These are phyloP conservation scores for Actenoides hombroni DNA, from an alignment of 2,113 vertebrate species.

Conservation along the genomic window DNA sequence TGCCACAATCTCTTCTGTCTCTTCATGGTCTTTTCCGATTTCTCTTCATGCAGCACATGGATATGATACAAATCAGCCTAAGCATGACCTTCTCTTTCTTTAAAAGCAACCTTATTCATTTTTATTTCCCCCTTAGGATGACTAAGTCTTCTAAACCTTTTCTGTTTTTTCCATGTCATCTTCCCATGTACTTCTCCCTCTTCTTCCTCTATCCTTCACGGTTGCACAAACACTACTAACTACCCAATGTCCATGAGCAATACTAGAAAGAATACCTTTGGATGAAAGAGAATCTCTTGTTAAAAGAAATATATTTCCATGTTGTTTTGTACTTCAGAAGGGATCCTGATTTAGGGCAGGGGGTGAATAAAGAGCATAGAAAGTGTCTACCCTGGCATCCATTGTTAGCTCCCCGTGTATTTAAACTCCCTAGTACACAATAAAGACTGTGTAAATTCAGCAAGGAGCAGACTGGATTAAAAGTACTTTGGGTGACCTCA, in stretches of 20 bases:
- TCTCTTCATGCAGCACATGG: neutral
- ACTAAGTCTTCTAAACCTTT: neutral
- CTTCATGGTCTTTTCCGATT: neutral
- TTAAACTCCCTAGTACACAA: neutral
- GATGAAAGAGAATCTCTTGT: neutral
- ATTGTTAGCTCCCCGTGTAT: neutral
- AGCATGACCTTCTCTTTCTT: neutral
- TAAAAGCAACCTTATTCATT: neutral
- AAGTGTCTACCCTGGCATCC: neutral
- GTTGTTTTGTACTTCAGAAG: neutral
- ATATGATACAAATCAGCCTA: neutral
- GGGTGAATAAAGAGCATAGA: neutral
- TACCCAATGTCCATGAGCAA: neutral
- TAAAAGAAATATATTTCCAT: neutral
- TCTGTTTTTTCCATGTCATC: neutral
- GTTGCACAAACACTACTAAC: neutral
- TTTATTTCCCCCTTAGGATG: neutral
- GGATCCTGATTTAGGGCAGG: neutral
- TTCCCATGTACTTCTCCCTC: neutral
- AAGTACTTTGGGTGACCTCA: neutral
- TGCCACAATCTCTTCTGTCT: neutral
- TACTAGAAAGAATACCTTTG: neutral
- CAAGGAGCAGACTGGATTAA: neutral
- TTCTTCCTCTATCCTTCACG: neutral
- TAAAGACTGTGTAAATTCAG: neutral